phyloP scores from a whole-genome alignment of 2,113 vertebrate species.

The Coreoperca whiteheadi region DNA sequence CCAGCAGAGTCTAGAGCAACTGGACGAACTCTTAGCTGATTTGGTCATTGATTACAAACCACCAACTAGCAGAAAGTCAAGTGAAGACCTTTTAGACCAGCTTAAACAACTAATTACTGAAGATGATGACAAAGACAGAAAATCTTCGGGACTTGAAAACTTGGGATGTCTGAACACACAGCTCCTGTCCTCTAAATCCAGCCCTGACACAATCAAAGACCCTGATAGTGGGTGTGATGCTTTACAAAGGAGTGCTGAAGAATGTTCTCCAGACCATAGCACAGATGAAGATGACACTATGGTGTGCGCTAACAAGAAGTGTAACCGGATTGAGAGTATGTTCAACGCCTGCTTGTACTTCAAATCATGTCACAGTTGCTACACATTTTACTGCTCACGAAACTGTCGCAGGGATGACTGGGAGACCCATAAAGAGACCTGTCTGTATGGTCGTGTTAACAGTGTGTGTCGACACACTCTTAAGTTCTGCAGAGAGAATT shows the following conservation, averaged over 20 bases:
- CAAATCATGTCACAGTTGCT: conserved; percentile 98
- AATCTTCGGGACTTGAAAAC: conserved; percentile 74
- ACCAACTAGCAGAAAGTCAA: conserved; percentile 76
- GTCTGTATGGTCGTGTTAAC: conserved; percentile 91
- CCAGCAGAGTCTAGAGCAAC: conserved; percentile 95
- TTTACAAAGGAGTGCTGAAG: conserved; percentile 83
- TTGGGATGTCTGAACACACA: conserved; percentile 84
- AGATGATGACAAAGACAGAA: conserved; percentile 66
- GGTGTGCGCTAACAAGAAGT: conserved; percentile 95
- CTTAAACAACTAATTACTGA: conserved; percentile 89
- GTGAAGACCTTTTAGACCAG: conserved; percentile 87
- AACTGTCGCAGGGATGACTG: conserved; percentile 95
- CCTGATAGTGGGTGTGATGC: conserved; percentile 84
- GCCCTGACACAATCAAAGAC: conserved; percentile 79
- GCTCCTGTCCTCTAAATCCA: conserved; percentile 85
- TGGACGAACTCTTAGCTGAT: conserved; percentile 95
- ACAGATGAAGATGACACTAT: conserved; percentile 94
- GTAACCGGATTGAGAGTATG: conserved; percentile 90
- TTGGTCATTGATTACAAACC: conserved; percentile 95
- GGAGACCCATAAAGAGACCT: conserved; percentile 94
- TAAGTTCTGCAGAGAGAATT: conserved; percentile 93
- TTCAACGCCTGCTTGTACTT: conserved; percentile 98
- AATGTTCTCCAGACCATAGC: conserved; percentile 90
- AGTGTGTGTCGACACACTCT: conserved; percentile 93
- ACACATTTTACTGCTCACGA: conserved; percentile 96